phyloP scores from a whole-genome alignment of 1,140 invertebrate genomes.

The Drosophila sturtevanti region DNA sequence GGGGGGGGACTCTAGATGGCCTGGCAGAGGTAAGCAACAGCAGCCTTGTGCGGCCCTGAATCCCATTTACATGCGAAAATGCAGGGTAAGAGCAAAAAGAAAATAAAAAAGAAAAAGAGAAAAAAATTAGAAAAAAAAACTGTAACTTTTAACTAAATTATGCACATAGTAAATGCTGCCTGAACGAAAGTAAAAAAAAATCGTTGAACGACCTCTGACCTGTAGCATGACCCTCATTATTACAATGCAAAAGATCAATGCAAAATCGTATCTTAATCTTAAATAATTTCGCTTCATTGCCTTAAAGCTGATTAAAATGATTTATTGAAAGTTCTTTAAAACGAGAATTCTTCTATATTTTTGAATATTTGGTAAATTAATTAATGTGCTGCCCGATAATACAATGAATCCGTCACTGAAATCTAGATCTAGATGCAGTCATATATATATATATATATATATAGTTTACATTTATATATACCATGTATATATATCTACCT shows the following conservation, averaged over 20 bases:
- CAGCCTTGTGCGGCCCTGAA: not conserved
- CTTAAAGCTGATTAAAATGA: too few relatives aligned
- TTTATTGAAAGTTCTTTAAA: too few relatives aligned
- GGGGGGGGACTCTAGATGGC: not conserved
- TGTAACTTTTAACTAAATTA: slow-evolving; percentile 28
- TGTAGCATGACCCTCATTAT: not conserved
- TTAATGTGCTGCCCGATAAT: too few relatives aligned
- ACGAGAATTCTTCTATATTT: too few relatives aligned
- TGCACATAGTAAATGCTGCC: slow-evolving; percentile 38
- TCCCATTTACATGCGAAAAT: slow-evolving; percentile 45
- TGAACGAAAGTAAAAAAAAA: not conserved
- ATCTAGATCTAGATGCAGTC: too few relatives aligned
- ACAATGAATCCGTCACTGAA: too few relatives aligned
- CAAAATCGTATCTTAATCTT: too few relatives aligned
- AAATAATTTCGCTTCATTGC: too few relatives aligned
- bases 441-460: too few relatives aligned
- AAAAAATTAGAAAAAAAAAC: not conserved
- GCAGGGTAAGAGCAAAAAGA: slow-evolving; percentile 1
- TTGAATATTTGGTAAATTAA: too few relatives aligned
- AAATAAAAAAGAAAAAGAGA: not conserved
- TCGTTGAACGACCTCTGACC: not conserved
- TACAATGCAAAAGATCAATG: not conserved
- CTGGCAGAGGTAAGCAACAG: not conserved
- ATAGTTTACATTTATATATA: too few relatives aligned
- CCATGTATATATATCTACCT: too few relatives aligned